Base-by-base conservation (phyloP, 2,888 invertebrate genomes). In the Slavum lentiscoides region DNA sequence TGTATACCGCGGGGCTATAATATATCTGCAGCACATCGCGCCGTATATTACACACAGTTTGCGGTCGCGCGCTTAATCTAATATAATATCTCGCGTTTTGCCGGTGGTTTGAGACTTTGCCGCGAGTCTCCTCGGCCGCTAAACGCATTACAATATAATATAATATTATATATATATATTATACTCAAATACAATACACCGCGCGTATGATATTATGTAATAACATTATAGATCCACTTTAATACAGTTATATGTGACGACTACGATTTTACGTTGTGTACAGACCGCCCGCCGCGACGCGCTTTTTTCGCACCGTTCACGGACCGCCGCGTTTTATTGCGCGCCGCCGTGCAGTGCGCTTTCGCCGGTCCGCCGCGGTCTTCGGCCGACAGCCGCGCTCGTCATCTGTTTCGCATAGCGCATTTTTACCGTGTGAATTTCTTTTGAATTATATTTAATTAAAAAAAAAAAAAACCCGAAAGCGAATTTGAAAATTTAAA, bases 41-140 rank as follows among this genome's bases (percentile, higher is more conserved):
- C 21, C 0, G 43, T 61, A 21, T 6, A 30, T 30, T 17, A 49
- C 43, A 49, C 11, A 49, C 21, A 43, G 23, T 62, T 49, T 64
- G 74, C 62, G 74, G 74, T 74, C 74, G 53, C 21, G 49, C 37
- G 2, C 69, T 15, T 74, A 74, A 74, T 74, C 74, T 64, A 74
- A 74, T 74, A 74, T 74, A n/a, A 30, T 30, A 30, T 30, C 37
- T 64, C 64, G 64, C 64, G 49, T 64, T 74, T 74, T 64, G 74
- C 53, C 74, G 30, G 30, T 30, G 74, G 49, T 64, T 49, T 21
- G 37, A 64, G 53, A 62, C 49, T 62, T n/a, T 23, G 74, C 30
- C 30, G 30, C 30, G 30, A 1, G 30, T 30, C 30, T 2, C 2
- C 30, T 30, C 30, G 30, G 43, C 72, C 21, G 59, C 49, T 62